Conservation (phyloP, 1,140 invertebrate species). For the Megathymus violae region DNA sequence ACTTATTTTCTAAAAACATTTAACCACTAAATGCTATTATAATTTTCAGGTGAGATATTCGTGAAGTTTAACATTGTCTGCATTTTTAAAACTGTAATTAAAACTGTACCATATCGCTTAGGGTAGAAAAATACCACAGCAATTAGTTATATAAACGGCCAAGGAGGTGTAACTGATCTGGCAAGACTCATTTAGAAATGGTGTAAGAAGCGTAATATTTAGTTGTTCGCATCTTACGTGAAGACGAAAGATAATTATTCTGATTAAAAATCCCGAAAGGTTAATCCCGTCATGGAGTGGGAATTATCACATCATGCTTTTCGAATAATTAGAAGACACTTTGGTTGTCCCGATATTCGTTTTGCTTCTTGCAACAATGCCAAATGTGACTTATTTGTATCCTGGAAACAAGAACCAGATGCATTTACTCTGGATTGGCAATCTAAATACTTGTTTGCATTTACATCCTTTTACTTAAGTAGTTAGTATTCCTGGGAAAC, state of each 20-base stretch:
- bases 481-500: no score
- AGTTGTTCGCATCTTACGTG: constrained; percentile 62
- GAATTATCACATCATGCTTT: constrained; percentile 30
- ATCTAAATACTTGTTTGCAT: constrained; percentile 39
- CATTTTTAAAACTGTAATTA: constrained; percentile 32
- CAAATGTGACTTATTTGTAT: constrained; percentile 36
- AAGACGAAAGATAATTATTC: constrained; percentile 54
- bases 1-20: not conserved
- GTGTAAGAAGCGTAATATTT: constrained; percentile 57
- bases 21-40: constrained; percentile 3
- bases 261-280: constrained; percentile 41
- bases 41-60: constrained; percentile 12
- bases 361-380: constrained; percentile 43
- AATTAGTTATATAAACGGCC: constrained; percentile 63
- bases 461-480: constrained; percentile 42
- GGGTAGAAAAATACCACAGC: constrained; percentile 69
- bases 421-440: constrained; percentile 43
- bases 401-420: constrained; percentile 43
- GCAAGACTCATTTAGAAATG: constrained; percentile 58
- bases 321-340: not conserved
- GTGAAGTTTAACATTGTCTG: constrained; percentile 21
- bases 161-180: constrained; percentile 46
- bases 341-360: constrained; percentile 39
- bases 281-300: constrained; percentile 46
- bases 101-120: constrained; percentile 52